Conservation (phyloP, 2,888 invertebrate species). For the Andrena bucephala region DNA sequence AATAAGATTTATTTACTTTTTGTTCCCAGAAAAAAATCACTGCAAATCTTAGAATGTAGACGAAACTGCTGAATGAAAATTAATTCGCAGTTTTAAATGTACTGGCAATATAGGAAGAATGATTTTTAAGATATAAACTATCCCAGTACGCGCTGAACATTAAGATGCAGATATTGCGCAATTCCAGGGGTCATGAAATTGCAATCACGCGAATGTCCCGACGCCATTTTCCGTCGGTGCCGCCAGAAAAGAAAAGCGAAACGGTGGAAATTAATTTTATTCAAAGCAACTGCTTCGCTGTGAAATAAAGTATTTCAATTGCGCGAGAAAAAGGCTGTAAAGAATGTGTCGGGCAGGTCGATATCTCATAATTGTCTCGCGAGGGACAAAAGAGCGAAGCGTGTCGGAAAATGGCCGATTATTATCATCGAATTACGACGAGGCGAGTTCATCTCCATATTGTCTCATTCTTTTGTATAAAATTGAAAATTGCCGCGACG, state of each 20-base stretch:
- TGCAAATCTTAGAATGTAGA: too few species aligned
- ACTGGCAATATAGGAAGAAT: too few species aligned
- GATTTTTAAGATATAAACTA: too few species aligned
- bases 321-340: constrained; percentile 2
- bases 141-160: too few species aligned
- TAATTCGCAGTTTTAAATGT: too few species aligned
- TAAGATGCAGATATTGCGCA: too few species aligned
- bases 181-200: not conserved
- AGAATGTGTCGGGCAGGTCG: constrained; percentile 28
- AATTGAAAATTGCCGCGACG: constrained; percentile 35
- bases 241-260: not conserved
- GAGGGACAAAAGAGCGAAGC: constrained; percentile 29
- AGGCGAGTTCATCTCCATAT: constrained; percentile 3
- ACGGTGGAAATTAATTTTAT: constrained; percentile 17
- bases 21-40: too few species aligned
- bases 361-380: constrained; percentile 42
- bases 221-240: not conserved
- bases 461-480: not conserved
- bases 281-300: constrained; percentile 6
- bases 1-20: too few species aligned
- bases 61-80: too few species aligned
- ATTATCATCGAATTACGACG: constrained; percentile 42
- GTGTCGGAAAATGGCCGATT: constrained; percentile 36
- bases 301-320: constrained; percentile 6
- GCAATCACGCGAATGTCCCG: constrained; percentile 5